Conservation (phyloP, 2,113 vertebrate species). For the Neopipo cinnamomea region DNA sequence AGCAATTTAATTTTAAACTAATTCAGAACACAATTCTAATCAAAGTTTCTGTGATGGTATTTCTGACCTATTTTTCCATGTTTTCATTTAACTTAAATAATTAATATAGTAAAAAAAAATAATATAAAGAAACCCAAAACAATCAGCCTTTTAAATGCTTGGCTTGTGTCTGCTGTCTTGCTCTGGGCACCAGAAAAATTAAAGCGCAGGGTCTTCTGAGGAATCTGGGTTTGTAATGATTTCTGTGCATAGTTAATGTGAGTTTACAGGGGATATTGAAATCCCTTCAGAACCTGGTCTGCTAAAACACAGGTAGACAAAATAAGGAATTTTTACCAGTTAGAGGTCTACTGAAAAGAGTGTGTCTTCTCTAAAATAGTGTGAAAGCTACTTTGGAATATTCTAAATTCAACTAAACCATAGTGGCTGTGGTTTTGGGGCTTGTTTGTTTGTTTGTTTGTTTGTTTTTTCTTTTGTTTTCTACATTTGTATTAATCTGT, state of each 20-base stretch:
- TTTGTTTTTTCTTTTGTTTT: neutral
- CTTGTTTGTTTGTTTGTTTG: neutral
- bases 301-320: neutral
- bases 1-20: neutral
- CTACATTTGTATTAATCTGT: neutral
- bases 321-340: neutral
- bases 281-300: neutral
- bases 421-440: neutral
- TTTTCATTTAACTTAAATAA: neutral
- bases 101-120: neutral
- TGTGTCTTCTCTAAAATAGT: neutral
- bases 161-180: neutral
- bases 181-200: neutral
- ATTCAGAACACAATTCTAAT: neutral
- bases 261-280: neutral
- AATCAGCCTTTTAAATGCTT: neutral
- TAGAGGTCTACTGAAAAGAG: neutral
- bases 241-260: neutral
- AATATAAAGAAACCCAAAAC: neutral
- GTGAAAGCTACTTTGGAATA: neutral
- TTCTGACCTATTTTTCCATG: neutral
- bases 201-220: neutral
- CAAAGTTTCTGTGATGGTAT: neutral
- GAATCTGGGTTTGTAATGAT: neutral
- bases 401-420: neutral